Base-by-base conservation (phyloP, 2,888 invertebrate species). In the Crossocerus cetratus region DNA sequence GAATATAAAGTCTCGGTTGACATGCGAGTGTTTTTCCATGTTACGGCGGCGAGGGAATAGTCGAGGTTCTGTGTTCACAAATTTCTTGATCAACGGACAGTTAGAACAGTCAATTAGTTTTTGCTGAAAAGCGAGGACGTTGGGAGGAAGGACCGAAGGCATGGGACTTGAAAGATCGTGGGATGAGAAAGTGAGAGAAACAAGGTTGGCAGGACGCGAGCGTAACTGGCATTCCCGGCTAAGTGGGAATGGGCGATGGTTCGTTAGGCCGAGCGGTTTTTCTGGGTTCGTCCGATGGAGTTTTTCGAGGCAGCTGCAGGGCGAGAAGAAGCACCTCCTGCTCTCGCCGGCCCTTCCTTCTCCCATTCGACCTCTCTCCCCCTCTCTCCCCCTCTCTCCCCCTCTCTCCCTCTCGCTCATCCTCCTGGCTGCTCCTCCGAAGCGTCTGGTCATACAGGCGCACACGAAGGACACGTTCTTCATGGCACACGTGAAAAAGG, bases 211-310 rank as follows among this genome's bases (percentile, higher is more conserved):
- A 69, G 65, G 68, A 76, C 72, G 74, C 79, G 58, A 74, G 70
- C 77, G 78, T 83, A 83, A 83, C 83, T 78, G 79, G 82, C 74
- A 82, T 81, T 78, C 80, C 77, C 78, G 76, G 82, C 85, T 85
- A 84, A 87, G 85, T 84, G 83, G 84, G 82, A 87, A 85, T 85
- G 83, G 84, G 81, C 78, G 81, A 88, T 78, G 88, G 88, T 88
- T 88, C 89, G 88, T 89, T 89, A 89, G 86, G 83, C 86, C 83
- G 81, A 84, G 81, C 81, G 85, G 86, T 87, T 87, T 87, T 87
- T 87, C 85, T 84, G 82, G 73, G 80, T 77, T 77, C 76, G 81
- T 73, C 57, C 69, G 77, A 60, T 74, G 77, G 72, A 83, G 80
- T 85, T 86, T 86, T 86, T 86, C 79, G 76, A 77, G 72, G 77